Evolutionary conservation across 2,113 vertebrate genomes (phyloP).

Genomic region (Rhabdornis inornatus): DNA sequence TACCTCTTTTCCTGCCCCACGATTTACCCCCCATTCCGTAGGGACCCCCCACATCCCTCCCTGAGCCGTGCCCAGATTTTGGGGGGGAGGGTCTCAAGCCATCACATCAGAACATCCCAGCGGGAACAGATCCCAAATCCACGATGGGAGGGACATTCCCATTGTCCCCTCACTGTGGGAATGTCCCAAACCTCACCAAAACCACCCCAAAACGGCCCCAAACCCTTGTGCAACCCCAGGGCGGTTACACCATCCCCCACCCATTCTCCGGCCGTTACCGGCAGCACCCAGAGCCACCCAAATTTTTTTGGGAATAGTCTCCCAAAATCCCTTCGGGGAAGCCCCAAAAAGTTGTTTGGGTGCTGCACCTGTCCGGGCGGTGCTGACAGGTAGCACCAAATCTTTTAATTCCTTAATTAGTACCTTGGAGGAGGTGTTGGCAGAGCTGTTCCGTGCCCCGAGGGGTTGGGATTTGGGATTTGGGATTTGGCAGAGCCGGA

Average conservation of each 20-base stretch:
- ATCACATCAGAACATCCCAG: not conserved
- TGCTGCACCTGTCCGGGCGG: not conserved
- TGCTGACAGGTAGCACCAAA: not conserved
- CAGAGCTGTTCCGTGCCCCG: not conserved
- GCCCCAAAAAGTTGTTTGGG: fast-evolving
- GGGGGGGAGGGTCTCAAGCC: not conserved
- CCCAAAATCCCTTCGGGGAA: no score
- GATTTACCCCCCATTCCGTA: fast-evolving
- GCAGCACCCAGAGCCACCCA: not conserved
- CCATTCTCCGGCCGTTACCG: fast-evolving
- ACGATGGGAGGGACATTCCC: fast-evolving
- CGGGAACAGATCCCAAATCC: not conserved
- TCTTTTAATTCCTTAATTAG: not conserved
- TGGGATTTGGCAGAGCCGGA: not conserved
- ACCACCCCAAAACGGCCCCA: not conserved
- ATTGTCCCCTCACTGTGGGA: fast-evolving
- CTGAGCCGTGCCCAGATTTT: not conserved
- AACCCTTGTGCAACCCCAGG: not conserved
- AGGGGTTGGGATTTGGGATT: not conserved
- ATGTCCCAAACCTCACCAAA: not conserved
- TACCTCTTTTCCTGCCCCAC: not conserved
- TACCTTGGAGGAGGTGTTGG: not conserved
- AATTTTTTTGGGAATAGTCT: fast-evolving
- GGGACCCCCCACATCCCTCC: not conserved
- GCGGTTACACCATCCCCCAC: not conserved